Percentiles rank a stretch among this genome's conserved stretches.
Conservation (phyloP, 2,888 invertebrate genomes). For the Tetrapedia diversipes region DNA sequence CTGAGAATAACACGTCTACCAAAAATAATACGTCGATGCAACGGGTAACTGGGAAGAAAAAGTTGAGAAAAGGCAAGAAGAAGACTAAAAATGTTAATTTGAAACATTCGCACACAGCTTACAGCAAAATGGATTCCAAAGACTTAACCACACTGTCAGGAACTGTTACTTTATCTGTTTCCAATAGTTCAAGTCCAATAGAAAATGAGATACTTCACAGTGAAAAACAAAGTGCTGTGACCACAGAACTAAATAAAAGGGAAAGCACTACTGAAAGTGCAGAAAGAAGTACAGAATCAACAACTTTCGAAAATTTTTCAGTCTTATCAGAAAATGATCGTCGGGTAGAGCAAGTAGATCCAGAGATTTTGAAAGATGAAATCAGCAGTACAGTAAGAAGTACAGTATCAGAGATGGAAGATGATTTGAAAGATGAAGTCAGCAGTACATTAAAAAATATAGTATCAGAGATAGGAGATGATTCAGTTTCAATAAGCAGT, state of each 20-base stretch:
- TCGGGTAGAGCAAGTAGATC: neutral
- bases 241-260: neutral
- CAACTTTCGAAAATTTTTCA: neutral
- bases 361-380: neutral
- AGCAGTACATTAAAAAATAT: neutral
- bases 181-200: neutral
- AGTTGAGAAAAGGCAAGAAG: neutral
- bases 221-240: too few species aligned
- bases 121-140: neutral
- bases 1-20: neutral
- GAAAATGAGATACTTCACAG: neutral
- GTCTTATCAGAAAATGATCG: too few species aligned
- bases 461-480: neutral
- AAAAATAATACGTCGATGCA: fast-evolving
- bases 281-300: neutral
- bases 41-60: neutral
- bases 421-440: too few species aligned
- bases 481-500: too few species aligned
- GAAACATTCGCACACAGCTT: too few species aligned
- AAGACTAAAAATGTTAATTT: neutral
- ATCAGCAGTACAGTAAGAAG: too few species aligned
- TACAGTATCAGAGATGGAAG: neutral
- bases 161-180: neutral
- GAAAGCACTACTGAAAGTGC: neutral
- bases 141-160: neutral